Conservation (phyloP, 2,113 vertebrate species). For the Pycnonotus jocosus region DNA sequence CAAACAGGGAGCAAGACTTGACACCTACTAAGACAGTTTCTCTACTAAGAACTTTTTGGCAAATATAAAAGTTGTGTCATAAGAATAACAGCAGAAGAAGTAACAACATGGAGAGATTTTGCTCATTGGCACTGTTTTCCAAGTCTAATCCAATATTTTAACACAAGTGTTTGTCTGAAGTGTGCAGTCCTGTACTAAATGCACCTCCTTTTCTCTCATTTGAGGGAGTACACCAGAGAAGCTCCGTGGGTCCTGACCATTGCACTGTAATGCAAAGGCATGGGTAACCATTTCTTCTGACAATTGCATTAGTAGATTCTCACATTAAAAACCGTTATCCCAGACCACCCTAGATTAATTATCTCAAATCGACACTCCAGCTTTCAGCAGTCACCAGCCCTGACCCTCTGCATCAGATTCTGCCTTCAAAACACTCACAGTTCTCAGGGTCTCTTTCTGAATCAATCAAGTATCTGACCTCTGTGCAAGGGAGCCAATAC, state of each 20-base stretch:
- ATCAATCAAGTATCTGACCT: background rate
- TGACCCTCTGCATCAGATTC: background rate
- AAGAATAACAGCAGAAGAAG: background rate
- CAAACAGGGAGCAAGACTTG: background rate
- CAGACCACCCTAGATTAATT: background rate
- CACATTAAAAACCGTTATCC: background rate
- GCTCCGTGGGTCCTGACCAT: background rate
- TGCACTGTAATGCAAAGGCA: background rate
- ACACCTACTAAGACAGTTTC: background rate
- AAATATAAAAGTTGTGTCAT: background rate
- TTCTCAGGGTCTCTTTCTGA: background rate
- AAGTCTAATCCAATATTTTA: background rate
- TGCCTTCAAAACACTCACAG: rapidly evolving
- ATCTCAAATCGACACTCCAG: background rate
- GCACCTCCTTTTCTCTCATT: background rate
- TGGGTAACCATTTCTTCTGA: background rate
- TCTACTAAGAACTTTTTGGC: background rate
- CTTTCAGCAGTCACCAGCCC: background rate
- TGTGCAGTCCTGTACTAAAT: background rate
- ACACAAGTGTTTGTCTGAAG: background rate
- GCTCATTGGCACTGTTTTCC: background rate
- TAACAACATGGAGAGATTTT: background rate
- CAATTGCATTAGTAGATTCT: background rate
- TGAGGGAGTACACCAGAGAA: background rate
- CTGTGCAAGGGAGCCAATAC: rapidly evolving